Percentiles rank a stretch among this genome's conserved stretches.
Conservation (phyloP, 2,797 vertebrate genomes). For the Sarcoramphus papa region DNA sequence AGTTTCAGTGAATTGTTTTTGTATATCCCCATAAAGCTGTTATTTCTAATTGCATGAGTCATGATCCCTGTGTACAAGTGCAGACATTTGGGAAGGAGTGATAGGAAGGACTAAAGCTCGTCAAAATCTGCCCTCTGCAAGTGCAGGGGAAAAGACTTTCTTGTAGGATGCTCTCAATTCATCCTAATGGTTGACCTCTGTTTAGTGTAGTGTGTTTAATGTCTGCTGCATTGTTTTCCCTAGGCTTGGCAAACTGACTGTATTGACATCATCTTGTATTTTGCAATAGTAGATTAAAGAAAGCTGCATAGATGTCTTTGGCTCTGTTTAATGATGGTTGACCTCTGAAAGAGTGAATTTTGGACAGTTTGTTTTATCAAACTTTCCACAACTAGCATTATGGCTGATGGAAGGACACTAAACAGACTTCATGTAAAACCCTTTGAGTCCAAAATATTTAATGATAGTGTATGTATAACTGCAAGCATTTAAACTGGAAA, state of each 20-base stretch:
- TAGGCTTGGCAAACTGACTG: background rate
- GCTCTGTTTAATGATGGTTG: background rate
- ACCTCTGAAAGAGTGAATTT: background rate
- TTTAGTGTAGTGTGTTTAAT: background rate
- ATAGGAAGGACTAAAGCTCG: background rate
- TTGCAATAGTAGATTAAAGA: constrained; percentile 31
- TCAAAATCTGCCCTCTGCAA: background rate
- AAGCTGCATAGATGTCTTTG: background rate
- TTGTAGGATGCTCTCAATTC: background rate
- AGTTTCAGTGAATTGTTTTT: background rate
- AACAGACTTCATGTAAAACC: background rate
- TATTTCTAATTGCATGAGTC: background rate
- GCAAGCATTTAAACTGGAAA: background rate
- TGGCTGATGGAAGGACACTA: background rate
- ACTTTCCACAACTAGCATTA: background rate
- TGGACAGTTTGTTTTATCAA: background rate
- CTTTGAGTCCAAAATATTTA: background rate
- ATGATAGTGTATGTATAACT: background rate
- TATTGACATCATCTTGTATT: constrained; percentile 11
- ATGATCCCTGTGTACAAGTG: background rate
- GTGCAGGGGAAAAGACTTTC: background rate
- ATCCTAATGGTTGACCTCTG: background rate
- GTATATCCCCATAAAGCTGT: background rate
- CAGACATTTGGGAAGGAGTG: background rate
- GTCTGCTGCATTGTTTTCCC: constrained; percentile 11